These are phyloP conservation scores for Hemitrygon akajei DNA, from an alignment of 2,797 vertebrate species.

Conservation along the genomic window DNA sequence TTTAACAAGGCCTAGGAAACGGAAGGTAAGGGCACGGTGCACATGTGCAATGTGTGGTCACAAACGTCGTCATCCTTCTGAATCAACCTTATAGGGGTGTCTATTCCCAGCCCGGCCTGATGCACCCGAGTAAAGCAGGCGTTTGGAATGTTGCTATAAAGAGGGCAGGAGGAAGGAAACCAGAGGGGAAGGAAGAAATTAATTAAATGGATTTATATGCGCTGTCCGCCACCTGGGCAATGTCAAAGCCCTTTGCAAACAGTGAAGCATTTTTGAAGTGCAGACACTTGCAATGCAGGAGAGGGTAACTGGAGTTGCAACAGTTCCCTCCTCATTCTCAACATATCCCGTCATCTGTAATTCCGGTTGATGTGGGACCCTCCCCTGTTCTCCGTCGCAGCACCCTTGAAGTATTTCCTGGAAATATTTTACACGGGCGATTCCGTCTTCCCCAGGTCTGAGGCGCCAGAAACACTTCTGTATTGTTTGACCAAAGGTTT, in stretches of 20 bases:
- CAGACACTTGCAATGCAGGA: not conserved
- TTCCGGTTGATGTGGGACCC: not conserved
- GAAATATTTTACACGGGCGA: not conserved
- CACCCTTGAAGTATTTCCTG: not conserved
- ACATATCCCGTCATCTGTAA: not conserved
- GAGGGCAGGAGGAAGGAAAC: not conserved
- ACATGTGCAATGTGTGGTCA: not conserved
- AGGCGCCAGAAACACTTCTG: too few relatives aligned
- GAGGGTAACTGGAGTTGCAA: not conserved
- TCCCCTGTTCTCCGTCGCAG: too few relatives aligned
- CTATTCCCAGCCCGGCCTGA: not conserved
- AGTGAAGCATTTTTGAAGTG: not conserved
- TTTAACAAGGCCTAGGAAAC: not conserved
- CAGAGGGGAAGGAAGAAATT: not conserved
- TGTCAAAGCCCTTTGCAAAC: not conserved
- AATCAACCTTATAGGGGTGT: not conserved
- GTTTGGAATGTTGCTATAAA: not conserved
- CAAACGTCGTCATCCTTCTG: not conserved
- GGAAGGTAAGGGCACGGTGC: not conserved
- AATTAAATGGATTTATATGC: not conserved
- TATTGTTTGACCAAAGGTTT: too few relatives aligned
- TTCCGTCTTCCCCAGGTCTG: not conserved
- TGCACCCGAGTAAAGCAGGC: not conserved
- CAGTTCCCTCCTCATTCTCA: not conserved
- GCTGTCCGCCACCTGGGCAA: not conserved